Evolutionary conservation across 2,797 vertebrate genomes (phyloP), one percentile per base, ranked within the genome.

Genomic region (Gorsachius magnificus): DNA sequence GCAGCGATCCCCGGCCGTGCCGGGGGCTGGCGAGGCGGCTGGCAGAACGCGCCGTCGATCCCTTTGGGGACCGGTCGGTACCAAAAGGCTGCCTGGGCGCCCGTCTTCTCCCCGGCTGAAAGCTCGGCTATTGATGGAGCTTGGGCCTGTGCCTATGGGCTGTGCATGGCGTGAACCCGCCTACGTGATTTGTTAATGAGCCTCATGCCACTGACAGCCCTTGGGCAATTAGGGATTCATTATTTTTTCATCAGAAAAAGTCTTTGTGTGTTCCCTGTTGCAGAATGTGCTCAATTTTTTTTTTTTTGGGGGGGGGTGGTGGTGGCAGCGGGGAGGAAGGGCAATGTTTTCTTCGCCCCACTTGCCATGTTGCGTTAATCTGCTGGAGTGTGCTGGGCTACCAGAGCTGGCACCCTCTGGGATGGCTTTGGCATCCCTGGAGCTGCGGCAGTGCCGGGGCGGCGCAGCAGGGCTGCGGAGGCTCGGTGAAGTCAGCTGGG

Each of bases 281-380:
- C 83, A 64, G 64, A 51, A 41, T 24, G 51, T 6, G 16, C 41
- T 56, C 28, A 0, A 17, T 38, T 38, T 38, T 41, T 41, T 38
- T 50, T n/a, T 14, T 22, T 28, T 12, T 8, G 15, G n/a, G n/a
- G 24, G 18, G 17, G 5, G 11, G 36, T 8, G 36, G 36, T 8
- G 11, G 36, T 38, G 36, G 36, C 36, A 38, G 36, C 9, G 5
- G 2, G 5, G 9, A 11, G 31, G 46, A n/a, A 36, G 19, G 22
- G 19, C 26, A 6, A 25, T 1, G 0, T 41, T 78, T 48, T 10
- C 14, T 11, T 8, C 1, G 1, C 28, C 43, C 12, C 1, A 0
- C 26, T 65, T 19, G n/a, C n/a, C 17, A 1, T 1, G 33, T 28
- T 35, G 78, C 4, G 1, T 36, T 21, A 3, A 45, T 33, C 29